phyloP scores from a whole-genome alignment of 2,797 vertebrate species.

The Buceros bicornis region DNA sequence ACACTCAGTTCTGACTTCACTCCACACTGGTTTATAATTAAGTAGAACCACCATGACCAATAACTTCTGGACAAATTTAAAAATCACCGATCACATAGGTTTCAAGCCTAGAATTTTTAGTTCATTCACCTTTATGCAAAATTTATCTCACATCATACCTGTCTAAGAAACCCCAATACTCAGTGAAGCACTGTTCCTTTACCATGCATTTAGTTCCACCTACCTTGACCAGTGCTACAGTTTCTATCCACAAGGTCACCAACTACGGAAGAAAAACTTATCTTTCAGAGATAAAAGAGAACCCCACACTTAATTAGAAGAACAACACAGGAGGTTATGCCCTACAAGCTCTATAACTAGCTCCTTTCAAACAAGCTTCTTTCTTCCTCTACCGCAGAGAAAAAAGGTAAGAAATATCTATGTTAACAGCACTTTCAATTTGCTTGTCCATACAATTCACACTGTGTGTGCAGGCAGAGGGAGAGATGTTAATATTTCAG shows the following conservation, averaged over 20 bases:
- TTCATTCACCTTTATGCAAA: not conserved
- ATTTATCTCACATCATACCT: fast-evolving
- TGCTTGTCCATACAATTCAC: not conserved
- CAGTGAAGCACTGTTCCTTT: not conserved
- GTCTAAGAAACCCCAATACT: not conserved
- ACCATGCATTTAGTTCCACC: not conserved
- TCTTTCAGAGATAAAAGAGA: not conserved
- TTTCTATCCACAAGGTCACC: not conserved
- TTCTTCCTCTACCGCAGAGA: not conserved
- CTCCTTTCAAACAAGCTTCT: not conserved
- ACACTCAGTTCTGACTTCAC: not conserved
- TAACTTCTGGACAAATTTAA: not conserved
- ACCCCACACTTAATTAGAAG: not conserved
- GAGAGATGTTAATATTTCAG: not conserved
- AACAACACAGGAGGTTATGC: not conserved
- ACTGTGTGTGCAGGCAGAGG: not conserved
- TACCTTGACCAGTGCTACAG: not conserved
- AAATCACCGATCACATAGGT: not conserved
- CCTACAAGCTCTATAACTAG: not conserved
- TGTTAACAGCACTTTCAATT: not conserved
- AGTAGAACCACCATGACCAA: not conserved
- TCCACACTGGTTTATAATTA: not conserved
- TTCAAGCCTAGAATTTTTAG: not conserved
- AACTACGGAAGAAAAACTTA: not conserved
- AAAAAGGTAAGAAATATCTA: not conserved